Evolutionary conservation across 23 tunicate species (phyloP).

Genomic region (Diplosoma virens): DNA sequence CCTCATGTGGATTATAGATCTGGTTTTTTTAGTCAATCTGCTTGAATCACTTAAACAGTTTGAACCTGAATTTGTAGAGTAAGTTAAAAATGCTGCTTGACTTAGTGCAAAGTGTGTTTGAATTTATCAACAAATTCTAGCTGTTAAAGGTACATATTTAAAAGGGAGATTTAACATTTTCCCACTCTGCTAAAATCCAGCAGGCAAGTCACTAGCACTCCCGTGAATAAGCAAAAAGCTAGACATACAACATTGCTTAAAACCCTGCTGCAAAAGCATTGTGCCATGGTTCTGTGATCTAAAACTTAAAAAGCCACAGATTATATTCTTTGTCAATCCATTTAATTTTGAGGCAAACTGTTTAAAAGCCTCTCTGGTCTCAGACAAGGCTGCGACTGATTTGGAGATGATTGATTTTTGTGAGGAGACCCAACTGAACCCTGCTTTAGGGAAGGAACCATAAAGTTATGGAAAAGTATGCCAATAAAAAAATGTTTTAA

Average conservation of each 20-base stretch:
- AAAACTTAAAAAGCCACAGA: conserved; percentile 19
- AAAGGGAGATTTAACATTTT: too few relatives aligned
- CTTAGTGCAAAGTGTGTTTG: too few relatives aligned
- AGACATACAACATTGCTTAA: not conserved
- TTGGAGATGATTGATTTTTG: conserved; percentile 9
- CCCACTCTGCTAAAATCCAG: conserved; percentile 3
- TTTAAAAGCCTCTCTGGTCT: conserved; percentile 8
- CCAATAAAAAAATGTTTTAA: not conserved
- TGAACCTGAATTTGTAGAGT: too few relatives aligned
- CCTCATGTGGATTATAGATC: too few relatives aligned
- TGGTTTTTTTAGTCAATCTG: too few relatives aligned
- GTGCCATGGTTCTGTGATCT: conserved; percentile 13
- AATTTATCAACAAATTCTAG: too few relatives aligned
- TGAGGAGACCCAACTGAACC: conserved; percentile 12
- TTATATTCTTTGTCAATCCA: not conserved
- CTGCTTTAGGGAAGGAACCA: not conserved
- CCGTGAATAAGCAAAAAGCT: conserved; percentile 11
- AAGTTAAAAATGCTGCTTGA: too few relatives aligned
- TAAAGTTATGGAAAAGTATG: not conserved
- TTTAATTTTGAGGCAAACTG: conserved; percentile 9
- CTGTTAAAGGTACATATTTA: too few relatives aligned
- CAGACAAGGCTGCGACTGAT: conserved; percentile 3
- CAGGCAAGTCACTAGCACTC: conserved; percentile 5
- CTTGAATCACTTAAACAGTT: too few relatives aligned
- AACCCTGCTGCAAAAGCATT: not conserved